phyloP scores from a whole-genome alignment of 2,113 vertebrate species.

The Nannobrachium achirus region DNA sequence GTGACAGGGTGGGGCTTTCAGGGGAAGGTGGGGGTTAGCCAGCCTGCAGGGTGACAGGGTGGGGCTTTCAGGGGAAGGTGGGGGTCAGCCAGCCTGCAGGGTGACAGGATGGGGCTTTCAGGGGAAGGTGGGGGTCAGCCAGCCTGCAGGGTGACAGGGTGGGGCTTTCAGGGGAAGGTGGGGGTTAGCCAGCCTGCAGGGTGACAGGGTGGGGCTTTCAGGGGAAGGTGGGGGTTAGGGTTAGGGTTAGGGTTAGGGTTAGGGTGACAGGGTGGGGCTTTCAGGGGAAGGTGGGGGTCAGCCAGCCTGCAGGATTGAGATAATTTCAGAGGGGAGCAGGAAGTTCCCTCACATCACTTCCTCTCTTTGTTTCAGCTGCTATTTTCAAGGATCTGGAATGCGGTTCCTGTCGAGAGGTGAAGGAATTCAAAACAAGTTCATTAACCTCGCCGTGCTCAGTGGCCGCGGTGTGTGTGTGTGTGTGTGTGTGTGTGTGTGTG shows the following conservation, averaged over 20 bases:
- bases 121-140: not conserved
- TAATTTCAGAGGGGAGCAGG: constrained; percentile 76
- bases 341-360: constrained; percentile 78
- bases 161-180: not conserved
- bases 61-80: no score
- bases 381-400: constrained; percentile 79
- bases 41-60: constrained; percentile 2
- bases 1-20: constrained; percentile 36
- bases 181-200: constrained; percentile 9
- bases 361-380: constrained; percentile 75
- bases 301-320: constrained; percentile 71
- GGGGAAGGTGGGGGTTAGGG: no score
- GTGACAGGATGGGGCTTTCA: no score
- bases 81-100: no score
- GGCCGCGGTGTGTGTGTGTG: constrained; percentile 22
- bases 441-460: constrained; percentile 58
- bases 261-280: constrained; percentile 31
- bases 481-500: constrained; percentile 16
- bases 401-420: constrained; percentile 74
- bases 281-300: constrained; percentile 24
- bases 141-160: constrained; percentile 21
- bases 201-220: constrained; percentile 36
- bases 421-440: constrained; percentile 82
- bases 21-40: no score
- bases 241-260: constrained; percentile 13